These are phyloP conservation scores for Benthosema pterotum DNA, from an alignment of 2,797 vertebrate species.

Conservation along the genomic window DNA sequence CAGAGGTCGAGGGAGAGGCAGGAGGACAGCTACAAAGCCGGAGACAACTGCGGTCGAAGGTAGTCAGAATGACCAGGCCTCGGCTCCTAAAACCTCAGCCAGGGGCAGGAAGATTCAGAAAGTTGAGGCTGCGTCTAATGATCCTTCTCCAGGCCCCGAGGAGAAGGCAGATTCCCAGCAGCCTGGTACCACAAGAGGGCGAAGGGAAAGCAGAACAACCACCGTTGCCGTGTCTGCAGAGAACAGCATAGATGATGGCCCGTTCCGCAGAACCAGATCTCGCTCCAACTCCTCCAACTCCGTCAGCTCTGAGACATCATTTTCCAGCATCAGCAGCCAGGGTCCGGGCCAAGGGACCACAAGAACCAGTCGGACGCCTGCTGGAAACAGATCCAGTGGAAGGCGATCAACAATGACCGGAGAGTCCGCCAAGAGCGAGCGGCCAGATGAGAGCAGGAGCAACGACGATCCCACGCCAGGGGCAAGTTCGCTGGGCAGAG, in stretches of 20 bases:
- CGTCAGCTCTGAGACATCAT: constrained; percentile 70
- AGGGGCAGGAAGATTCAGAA: constrained; percentile 48
- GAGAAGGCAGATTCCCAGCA: constrained; percentile 23
- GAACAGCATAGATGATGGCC: constrained; percentile 47
- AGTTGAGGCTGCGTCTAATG: constrained; percentile 11
- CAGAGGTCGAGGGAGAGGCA: constrained; percentile 50
- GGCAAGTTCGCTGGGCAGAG: constrained; percentile 41
- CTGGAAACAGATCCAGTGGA: constrained; percentile 32
- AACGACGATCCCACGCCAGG: constrained; percentile 9
- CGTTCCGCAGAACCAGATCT: constrained; percentile 69
- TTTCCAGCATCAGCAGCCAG: constrained; percentile 37
- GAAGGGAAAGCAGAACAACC: constrained; percentile 49
- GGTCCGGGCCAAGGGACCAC: constrained; percentile 45
- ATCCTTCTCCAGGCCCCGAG: constrained; percentile 7
- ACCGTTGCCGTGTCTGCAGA: background rate
- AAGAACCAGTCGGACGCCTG: constrained; percentile 24
- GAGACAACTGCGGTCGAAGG: background rate
- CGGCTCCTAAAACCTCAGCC: constrained; percentile 23
- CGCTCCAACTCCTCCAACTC: constrained; percentile 77
- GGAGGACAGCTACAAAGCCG: constrained; percentile 28
- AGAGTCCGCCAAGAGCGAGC: constrained; percentile 3
- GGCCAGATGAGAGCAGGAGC: constrained; percentile 15
- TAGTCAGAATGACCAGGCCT: constrained; percentile 22
- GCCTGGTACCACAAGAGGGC: constrained; percentile 58
- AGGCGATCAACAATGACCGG: constrained; percentile 45